Evolutionary conservation across 2,797 vertebrate species (phyloP), one percentile per base, ranked within the genome.

Genomic region (Rhabdophis nuchalis): DNA sequence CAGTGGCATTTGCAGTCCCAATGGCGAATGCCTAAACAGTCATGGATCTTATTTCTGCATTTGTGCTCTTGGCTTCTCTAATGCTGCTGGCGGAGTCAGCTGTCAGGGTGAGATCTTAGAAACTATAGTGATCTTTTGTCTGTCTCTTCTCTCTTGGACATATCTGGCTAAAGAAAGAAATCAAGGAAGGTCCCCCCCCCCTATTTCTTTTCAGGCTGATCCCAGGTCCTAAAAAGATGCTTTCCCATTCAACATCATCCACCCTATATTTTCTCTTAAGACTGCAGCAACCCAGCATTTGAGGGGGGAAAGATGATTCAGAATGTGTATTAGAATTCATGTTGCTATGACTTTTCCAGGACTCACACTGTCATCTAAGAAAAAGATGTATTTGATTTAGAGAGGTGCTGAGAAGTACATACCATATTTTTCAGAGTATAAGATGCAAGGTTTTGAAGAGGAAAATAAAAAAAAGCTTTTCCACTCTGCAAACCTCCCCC

Each of bases 41-140:
- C 97, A 98, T 0, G 98, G 98, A 54, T 98, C 98, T 94, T 98
- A 98, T 95, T 97, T 97, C 87, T 99, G 98, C 93, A 90, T 98
- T 95, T 99, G 98, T 57, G 97, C 97, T 36, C 94, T 97, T 0
- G 98, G 98, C 91, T 98, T 98, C 92, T 95, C 95, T 53, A 97
- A 95, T 5, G 18, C 92, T 0, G 96, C 96, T 20, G 96, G 95
- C 0, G 97, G 95, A 86, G 94, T 96, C 60, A 96, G 96, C 95
- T 99, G 98, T 97, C 98, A 98, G 97, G 98, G 98, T 98, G 95
- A 98, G 93, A 60, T 77, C 88, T 86, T 93, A 60, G 29, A 93
- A 12, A 27, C 14, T 32, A 20, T 52, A 61, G 18, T 53, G 16
- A 12, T 2, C 2, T 50, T 53, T 14, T 27, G 4, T n/a, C 12